phyloP scores from a whole-genome alignment of 2,888 invertebrate species.

The Luperina nickerlii region DNA sequence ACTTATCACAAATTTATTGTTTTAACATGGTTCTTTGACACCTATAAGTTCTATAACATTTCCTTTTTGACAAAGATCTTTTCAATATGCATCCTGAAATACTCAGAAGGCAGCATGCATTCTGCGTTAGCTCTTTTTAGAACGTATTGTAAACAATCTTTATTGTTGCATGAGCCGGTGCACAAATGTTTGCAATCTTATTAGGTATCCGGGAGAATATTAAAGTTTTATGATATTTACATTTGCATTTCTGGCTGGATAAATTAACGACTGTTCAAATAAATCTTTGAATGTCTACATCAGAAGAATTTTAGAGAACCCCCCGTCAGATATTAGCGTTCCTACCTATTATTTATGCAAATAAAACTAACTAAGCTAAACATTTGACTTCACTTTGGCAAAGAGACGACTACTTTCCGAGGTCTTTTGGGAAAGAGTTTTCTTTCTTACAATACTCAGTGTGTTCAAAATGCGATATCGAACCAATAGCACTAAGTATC shows the following conservation, averaged over 20 bases:
- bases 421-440: background rate
- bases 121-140: constrained; percentile 6
- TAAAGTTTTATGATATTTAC: constrained; percentile 24
- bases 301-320: background rate
- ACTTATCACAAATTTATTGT: background rate
- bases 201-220: background rate
- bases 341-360: background rate
- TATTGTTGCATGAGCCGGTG: constrained; percentile 2
- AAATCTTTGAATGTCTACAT: constrained; percentile 12
- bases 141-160: constrained; percentile 14
- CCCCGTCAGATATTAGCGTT: background rate
- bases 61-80: background rate
- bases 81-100: background rate
- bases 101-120: background rate
- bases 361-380: background rate
- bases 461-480: background rate
- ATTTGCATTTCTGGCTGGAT: constrained; percentile 16
- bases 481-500: background rate
- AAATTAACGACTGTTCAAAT: constrained; percentile 12
- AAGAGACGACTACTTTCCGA: background rate
- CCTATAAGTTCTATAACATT: background rate
- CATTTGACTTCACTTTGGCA: background rate
- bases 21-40: background rate
- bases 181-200: constrained; percentile 20
- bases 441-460: no score